Conservation (phyloP, 2,113 vertebrate genomes). For the Trematocara variabile region DNA sequence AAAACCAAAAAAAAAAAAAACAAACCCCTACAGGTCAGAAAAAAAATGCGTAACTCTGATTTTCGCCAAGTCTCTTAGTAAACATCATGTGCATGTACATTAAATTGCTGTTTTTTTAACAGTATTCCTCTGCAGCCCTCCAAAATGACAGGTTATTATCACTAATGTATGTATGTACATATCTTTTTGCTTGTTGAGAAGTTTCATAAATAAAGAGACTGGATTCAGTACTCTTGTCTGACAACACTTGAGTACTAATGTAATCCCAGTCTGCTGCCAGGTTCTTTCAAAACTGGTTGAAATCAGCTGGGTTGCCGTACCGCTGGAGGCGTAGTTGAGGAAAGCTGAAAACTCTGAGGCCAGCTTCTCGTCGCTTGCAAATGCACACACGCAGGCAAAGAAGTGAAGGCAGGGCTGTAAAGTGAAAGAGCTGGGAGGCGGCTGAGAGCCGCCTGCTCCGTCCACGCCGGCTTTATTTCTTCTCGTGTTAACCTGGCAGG, state of each 20-base stretch:
- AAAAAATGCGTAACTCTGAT: background rate
- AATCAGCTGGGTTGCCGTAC: slow-evolving; percentile 48
- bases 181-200: background rate
- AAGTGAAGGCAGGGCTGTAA: slow-evolving; percentile 83
- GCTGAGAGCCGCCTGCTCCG: background rate
- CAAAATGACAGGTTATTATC: background rate
- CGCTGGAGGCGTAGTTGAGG: slow-evolving; percentile 70
- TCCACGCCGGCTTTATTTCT: background rate
- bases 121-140: background rate
- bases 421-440: background rate
- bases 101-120: background rate
- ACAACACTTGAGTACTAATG: background rate
- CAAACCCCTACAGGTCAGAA: background rate
- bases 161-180: background rate
- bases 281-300: background rate
- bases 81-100: background rate
- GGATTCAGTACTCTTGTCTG: background rate
- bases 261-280: background rate
- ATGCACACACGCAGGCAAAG: slow-evolving; percentile 89
- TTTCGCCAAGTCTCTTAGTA: background rate
- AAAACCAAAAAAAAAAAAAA: too few species aligned
- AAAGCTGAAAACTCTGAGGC: slow-evolving; percentile 84
- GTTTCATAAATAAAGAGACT: background rate
- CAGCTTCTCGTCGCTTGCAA: slow-evolving; percentile 86
- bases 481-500: slow-evolving; percentile 38